Percentiles rank a stretch among this genome's conserved stretches.
Evolutionary conservation across 2,888 invertebrate genomes (phyloP).

Genomic region (Drosophila tanythrix): DNA sequence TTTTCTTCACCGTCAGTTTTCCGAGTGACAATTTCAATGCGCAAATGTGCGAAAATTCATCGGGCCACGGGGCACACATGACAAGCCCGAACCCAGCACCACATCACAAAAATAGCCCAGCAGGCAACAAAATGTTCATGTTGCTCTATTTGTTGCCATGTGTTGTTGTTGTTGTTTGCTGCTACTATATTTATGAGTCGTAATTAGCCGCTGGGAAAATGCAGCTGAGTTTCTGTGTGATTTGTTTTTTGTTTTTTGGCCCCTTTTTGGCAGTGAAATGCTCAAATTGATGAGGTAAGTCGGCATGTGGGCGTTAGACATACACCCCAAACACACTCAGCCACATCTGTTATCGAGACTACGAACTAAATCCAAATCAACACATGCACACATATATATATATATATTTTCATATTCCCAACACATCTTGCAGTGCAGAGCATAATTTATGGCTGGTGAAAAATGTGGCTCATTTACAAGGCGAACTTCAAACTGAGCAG

Average conservation of each 20-base stretch:
- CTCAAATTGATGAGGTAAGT: constrained; percentile 49
- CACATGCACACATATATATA: not conserved
- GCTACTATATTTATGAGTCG: constrained; percentile 61
- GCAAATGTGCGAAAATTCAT: constrained; percentile 73
- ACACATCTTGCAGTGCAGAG: not conserved
- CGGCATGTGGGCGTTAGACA: constrained; percentile 42
- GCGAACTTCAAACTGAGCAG: not conserved
- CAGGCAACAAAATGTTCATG: constrained; percentile 30
- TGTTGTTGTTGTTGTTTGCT: constrained; percentile 30
- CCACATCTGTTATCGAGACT: constrained; percentile 42
- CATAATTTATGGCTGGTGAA: not conserved
- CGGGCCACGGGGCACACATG: constrained; percentile 34
- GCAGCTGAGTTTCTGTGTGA: constrained; percentile 54
- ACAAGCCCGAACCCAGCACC: constrained; percentile 1
- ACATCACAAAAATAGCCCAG: constrained; percentile 60
- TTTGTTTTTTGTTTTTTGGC: constrained; percentile 19
- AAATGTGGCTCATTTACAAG: constrained; percentile 13
- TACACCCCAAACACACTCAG: constrained; percentile 3
- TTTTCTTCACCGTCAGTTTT: constrained; percentile 24
- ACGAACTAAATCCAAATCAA: constrained; percentile 13
- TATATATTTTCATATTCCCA: not conserved
- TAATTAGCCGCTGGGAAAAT: constrained; percentile 60
- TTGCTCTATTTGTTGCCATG: constrained; percentile 31
- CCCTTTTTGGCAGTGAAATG: constrained; percentile 42
- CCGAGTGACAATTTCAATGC: constrained; percentile 73